Conservation (phyloP, 2,797 vertebrate genomes). For the Protosalanx chinensis region DNA sequence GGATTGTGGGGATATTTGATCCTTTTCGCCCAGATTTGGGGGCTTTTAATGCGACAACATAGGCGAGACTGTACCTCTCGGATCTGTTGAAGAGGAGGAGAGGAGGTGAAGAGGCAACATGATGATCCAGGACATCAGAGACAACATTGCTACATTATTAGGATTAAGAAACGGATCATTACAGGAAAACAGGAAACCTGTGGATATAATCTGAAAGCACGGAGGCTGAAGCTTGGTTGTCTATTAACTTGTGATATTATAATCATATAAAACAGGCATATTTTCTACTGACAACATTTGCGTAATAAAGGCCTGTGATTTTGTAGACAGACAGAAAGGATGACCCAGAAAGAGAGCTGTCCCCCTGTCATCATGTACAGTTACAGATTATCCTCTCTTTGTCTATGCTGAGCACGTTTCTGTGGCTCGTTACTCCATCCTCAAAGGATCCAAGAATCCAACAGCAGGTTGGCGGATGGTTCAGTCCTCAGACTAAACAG, state of each 20-base stretch:
- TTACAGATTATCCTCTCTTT: not conserved
- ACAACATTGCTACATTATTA: slow-evolving; percentile 19
- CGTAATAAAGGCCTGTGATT: not conserved
- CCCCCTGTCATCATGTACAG: slow-evolving; percentile 7
- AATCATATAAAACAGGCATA: not conserved
- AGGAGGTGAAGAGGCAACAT: slow-evolving; percentile 18
- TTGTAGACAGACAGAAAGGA: slow-evolving; percentile 18
- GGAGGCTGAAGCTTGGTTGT: not conserved
- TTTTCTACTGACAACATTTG: not conserved
- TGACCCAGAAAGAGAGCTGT: slow-evolving; percentile 30
- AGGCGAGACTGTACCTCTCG: not conserved
- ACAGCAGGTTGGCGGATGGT: not conserved
- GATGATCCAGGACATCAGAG: slow-evolving; percentile 28
- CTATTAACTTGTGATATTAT: not conserved
- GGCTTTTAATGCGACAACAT: slow-evolving; percentile 7
- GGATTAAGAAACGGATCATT: slow-evolving; percentile 21
- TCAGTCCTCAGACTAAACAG: not conserved
- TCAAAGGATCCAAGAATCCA: not conserved
- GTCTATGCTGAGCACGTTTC: slow-evolving; percentile 6
- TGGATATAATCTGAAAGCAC: not conserved
- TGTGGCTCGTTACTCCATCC: not conserved
- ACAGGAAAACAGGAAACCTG: slow-evolving; percentile 8
- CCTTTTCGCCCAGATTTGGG: not conserved
- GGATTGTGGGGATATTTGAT: not conserved
- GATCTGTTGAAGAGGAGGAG: slow-evolving; percentile 14